A percentile compares a stretch with the other conserved stretches of the same genome.
phyloP scores from a whole-genome alignment of 2,888 invertebrate species.

The Phymatocera aterrima region DNA sequence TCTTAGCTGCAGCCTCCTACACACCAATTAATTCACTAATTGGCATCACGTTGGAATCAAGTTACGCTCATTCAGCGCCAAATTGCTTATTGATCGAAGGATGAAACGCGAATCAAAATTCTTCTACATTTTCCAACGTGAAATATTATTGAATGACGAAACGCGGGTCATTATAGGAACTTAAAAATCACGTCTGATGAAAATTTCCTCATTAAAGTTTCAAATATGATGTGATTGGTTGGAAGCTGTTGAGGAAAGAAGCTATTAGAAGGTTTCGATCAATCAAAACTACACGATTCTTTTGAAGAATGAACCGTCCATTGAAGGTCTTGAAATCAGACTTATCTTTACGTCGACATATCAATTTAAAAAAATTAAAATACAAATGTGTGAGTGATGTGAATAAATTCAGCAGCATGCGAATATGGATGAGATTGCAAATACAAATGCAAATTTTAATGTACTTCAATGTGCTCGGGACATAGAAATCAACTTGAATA shows the following conservation, averaged over 20 bases:
- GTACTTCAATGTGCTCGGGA: background rate
- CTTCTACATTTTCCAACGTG: background rate
- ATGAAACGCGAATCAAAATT: too few species aligned
- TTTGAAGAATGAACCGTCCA: slow-evolving; percentile 33
- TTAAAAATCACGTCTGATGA: background rate
- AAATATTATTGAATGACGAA: background rate
- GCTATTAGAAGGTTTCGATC: background rate
- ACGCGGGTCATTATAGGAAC: too few species aligned
- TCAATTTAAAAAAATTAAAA: slow-evolving; percentile 23
- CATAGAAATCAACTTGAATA: background rate
- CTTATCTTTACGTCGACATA: slow-evolving; percentile 26
- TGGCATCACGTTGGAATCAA: background rate
- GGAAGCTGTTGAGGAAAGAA: too few species aligned
- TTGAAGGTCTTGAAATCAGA: slow-evolving; percentile 21
- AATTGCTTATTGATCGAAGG: background rate
- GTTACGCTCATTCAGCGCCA: background rate
- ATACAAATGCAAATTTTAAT: background rate
- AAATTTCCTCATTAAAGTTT: too few species aligned
- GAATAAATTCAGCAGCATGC: slow-evolving; percentile 23
- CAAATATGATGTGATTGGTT: too few species aligned
- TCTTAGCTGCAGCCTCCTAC: background rate
- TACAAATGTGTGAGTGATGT: slow-evolving; percentile 15
- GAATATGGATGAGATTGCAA: background rate
- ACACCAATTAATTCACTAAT: background rate
- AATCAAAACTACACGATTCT: slow-evolving; percentile 5